Base-by-base conservation (phyloP, 2,888 invertebrate genomes). In the Leptinotarsa juncta region DNA sequence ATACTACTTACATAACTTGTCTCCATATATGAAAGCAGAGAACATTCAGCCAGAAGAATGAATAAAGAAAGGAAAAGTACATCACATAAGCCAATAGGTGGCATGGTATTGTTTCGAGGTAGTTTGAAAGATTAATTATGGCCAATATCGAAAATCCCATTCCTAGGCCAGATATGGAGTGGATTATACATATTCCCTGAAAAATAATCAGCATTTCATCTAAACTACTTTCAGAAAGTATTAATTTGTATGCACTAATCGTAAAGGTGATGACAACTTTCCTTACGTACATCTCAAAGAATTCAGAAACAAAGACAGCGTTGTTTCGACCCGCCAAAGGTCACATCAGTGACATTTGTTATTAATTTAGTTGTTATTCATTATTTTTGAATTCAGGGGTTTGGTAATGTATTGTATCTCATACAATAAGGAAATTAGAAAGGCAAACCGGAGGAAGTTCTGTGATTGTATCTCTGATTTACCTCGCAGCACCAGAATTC, bases 41-140 rank as follows among this genome's bases (percentile, higher is more conserved):
- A 7, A 93, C 89, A 82, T 93, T 93, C 87, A 93, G 88, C 94
- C 94, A 94, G 84, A 93, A 93, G 87, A 94, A 94, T 16, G 92
- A 90, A 2, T 91, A 90, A 84, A 93, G 87, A 88, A 93, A 92
- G 86, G 91, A 90, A 78, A 83, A 79, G 74, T 86, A 86, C 60
- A 81, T 82, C n/a, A 83, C 65, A 70, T 83, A 85, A 3, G 83
- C 92, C 81, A 90, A 86, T 14, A 89, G 81, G 1, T 90, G 85
- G 82, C 93, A 93, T n/a, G 88, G 81, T 67, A 84, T 82, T 12
- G 86, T 82, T 15, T 80, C 82, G 67, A 89, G 85, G 10, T 87
- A 84, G 0, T 87, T 85, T 62, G 85, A 87, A 3, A 92, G 85
- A 82, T 92, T 92, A 62, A 91, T 85, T 18, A 90, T 85, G 18